phyloP scores from a whole-genome alignment of 2,797 vertebrate species.

The Odontamblyopus rebecca region DNA sequence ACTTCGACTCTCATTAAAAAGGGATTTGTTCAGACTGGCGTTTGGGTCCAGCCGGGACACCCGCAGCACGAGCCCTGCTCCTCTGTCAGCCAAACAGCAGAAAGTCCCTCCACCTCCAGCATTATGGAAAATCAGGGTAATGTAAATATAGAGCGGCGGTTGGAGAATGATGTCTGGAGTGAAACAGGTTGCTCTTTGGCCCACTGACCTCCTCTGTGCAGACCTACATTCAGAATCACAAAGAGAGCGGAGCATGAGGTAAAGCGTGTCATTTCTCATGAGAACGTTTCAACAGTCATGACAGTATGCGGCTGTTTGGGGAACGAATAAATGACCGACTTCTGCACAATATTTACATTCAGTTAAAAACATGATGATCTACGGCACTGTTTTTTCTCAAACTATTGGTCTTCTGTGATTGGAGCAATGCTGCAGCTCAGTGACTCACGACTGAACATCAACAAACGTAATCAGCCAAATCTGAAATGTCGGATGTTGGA shows the following conservation, averaged over 20 bases:
- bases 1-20: constrained; percentile 49
- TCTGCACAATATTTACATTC: too few relatives aligned
- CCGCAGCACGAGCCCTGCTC: constrained; percentile 25
- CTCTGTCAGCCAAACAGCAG: constrained; percentile 18
- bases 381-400: too few relatives aligned
- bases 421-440: too few relatives aligned
- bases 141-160: neutral
- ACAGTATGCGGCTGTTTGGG: neutral
- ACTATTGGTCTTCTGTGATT: too few relatives aligned
- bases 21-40: constrained; percentile 46
- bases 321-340: neutral
- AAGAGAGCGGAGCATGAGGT: neutral
- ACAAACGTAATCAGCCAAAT: too few relatives aligned
- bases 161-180: neutral
- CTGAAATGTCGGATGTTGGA: too few relatives aligned
- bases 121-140: constrained; percentile 5
- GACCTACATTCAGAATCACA: neutral
- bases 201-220: neutral
- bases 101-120: neutral
- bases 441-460: too few relatives aligned
- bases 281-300: neutral
- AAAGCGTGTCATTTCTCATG: neutral
- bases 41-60: constrained; percentile 26
- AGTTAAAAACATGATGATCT: too few relatives aligned
- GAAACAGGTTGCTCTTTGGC: neutral